phyloP scores from a whole-genome alignment of 2,888 invertebrate species.

The Xylocampa areola region DNA sequence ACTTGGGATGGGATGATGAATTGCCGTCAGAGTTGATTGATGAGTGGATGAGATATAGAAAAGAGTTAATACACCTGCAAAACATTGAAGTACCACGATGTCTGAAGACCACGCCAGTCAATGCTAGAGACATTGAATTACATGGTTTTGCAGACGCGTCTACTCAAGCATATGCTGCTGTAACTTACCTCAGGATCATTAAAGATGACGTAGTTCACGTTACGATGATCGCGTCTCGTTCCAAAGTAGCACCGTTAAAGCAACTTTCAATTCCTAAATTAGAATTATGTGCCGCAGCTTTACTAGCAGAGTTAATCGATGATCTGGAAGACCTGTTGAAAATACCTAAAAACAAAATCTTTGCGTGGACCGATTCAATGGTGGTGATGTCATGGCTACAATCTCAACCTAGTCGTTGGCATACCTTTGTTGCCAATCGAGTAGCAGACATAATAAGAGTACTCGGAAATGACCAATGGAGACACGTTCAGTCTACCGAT shows the following conservation, averaged over 20 bases:
- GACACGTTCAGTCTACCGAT: constrained; percentile 5
- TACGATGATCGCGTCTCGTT: no score
- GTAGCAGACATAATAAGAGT: constrained; percentile 19
- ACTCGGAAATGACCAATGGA: constrained; percentile 8
- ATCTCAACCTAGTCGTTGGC: background rate
- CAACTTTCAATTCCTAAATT: no score
- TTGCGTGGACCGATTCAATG: constrained; percentile 39
- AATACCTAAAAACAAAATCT: constrained; percentile 16
- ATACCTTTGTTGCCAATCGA: constrained; percentile 34
- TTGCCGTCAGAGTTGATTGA: constrained; percentile 4
- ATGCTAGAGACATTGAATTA: no score
- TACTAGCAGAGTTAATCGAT: no score
- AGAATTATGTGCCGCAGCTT: no score
- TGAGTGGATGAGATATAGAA: constrained; percentile 25
- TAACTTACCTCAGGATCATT: constrained; percentile 34
- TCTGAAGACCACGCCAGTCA: no score
- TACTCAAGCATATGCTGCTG: no score
- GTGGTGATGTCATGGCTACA: constrained; percentile 42
- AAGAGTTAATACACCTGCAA: no score
- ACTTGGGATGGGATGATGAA: constrained; percentile 6
- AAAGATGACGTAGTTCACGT: constrained; percentile 30
- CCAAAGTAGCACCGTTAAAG: no score
- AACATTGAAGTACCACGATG: no score
- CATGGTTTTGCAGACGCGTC: no score
- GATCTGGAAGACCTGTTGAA: no score